A percentile compares a stretch with the other conserved stretches of the same genome.
phyloP scores from a whole-genome alignment of 2,797 vertebrate species.

The Macropus fuliginosus region DNA sequence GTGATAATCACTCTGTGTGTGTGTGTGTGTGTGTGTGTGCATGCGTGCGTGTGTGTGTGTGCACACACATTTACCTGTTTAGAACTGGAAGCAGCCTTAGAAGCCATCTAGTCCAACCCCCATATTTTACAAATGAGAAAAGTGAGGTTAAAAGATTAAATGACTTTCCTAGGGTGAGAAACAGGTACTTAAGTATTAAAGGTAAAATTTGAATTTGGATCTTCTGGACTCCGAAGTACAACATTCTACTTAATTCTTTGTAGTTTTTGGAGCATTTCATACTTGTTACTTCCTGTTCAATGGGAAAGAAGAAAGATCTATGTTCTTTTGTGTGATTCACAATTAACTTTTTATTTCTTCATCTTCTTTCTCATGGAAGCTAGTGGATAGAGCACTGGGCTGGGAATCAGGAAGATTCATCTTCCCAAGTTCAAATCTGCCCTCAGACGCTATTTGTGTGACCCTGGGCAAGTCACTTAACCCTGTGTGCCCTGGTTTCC shows the following conservation, averaged over 20 bases:
- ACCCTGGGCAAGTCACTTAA: neutral
- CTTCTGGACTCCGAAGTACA: neutral
- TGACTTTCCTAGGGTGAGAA: neutral
- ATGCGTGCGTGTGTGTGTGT: too few species aligned
- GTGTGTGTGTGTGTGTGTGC: too few species aligned
- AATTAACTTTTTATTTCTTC: neutral
- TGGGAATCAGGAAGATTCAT: neutral
- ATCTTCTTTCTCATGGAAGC: neutral
- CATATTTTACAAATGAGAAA: neutral
- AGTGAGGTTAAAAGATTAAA: neutral
- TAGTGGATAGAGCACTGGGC: neutral
- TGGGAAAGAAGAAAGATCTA: neutral
- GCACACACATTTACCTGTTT: neutral
- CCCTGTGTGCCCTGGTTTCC: neutral
- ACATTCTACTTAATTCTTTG: neutral
- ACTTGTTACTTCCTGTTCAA: neutral
- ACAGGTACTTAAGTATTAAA: neutral
- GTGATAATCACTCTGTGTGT: neutral
- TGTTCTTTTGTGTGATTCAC: neutral
- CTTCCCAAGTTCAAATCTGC: neutral
- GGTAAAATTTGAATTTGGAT: neutral
- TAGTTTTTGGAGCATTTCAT: neutral
- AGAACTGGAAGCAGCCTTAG: neutral
- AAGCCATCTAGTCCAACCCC: neutral
- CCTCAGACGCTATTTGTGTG: neutral